A percentile compares a stretch with the other conserved stretches of the same genome.
Conservation (phyloP, 2,113 vertebrate species). For the Glaucomys volans region DNA sequence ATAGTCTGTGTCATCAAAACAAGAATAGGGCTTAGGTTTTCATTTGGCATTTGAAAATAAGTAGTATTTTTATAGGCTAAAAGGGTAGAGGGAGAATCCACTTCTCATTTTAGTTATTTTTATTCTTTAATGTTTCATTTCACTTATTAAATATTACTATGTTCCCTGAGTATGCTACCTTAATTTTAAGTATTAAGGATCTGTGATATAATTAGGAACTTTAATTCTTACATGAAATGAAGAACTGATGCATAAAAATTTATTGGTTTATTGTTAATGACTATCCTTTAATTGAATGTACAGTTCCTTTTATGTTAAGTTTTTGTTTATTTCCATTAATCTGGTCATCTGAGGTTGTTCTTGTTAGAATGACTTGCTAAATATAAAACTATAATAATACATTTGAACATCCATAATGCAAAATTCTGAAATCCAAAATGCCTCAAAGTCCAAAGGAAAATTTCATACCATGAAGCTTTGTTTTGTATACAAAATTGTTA, state of each 20-base stretch:
- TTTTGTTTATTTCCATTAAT: conserved; percentile 30
- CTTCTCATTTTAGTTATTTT: not conserved
- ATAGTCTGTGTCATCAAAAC: not conserved
- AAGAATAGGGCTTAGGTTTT: not conserved
- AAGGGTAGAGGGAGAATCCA: not conserved
- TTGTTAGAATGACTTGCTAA: not conserved
- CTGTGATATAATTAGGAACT: not conserved
- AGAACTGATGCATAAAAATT: not conserved
- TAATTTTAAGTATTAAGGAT: conserved; percentile 17
- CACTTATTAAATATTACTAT: not conserved
- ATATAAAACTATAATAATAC: not conserved
- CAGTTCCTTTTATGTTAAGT: not conserved
- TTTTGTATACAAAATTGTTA: not conserved
- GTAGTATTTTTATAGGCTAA: not conserved
- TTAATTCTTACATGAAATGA: not conserved
- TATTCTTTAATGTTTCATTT: conserved; percentile 31
- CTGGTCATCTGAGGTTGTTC: not conserved
- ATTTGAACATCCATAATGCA: not conserved
- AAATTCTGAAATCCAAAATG: not conserved
- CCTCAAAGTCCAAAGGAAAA: not conserved
- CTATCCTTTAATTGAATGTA: not conserved
- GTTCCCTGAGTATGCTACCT: not conserved
- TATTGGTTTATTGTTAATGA: not conserved
- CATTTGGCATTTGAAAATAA: not conserved
- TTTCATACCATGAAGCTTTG: not conserved